These are phyloP conservation scores for Oncorhynchus mykiss DNA, from an alignment of 2,113 vertebrate species.

Conservation along the genomic window DNA sequence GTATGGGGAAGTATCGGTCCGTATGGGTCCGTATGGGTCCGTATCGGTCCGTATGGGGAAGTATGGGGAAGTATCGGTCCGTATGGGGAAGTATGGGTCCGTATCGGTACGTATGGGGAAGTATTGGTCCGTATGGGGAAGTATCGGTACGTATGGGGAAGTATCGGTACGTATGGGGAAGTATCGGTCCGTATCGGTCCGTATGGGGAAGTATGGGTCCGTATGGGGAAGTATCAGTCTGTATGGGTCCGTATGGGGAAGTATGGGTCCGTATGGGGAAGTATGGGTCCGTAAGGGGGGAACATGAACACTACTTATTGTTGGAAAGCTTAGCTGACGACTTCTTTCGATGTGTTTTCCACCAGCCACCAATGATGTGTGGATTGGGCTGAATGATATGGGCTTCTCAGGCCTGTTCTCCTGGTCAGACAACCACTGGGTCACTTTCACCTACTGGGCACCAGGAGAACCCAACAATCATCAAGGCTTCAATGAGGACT, in stretches of 20 bases:
- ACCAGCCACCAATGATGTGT: constrained; percentile 69
- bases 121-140: neutral
- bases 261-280: neutral
- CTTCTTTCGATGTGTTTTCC: neutral
- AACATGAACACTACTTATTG: neutral
- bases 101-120: neutral
- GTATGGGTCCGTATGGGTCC: too few relatives aligned
- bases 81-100: too few relatives aligned
- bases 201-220: neutral
- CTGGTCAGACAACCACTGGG: constrained; percentile 68
- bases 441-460: constrained; percentile 75
- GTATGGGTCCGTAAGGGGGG: neutral
- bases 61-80: too few relatives aligned
- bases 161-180: neutral
- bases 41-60: too few relatives aligned
- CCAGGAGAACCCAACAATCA: constrained; percentile 77
- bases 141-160: neutral
- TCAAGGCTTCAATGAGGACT: constrained; percentile 68
- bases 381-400: constrained; percentile 75
- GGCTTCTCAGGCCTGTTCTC: constrained; percentile 53
- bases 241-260: neutral
- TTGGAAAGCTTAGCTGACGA: neutral
- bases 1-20: too few relatives aligned
- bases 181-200: too few relatives aligned
- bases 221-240: too few relatives aligned